Percentiles rank a stretch among this genome's conserved stretches.
phyloP scores from a whole-genome alignment of 2,113 vertebrate genomes.

The Pollachius pollachius region DNA sequence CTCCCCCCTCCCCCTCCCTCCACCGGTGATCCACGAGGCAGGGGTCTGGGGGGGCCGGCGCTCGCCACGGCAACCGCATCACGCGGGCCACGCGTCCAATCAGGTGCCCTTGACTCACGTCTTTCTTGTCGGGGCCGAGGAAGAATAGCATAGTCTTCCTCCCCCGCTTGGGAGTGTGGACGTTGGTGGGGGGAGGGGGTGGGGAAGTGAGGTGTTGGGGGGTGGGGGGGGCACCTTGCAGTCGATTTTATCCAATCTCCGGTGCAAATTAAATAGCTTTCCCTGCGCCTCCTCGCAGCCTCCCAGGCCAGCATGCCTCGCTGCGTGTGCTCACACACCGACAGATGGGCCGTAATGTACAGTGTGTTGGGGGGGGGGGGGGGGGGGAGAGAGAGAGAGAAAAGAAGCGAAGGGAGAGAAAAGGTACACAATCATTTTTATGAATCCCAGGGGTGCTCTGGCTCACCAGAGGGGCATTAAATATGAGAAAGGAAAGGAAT shows the following conservation, averaged over 20 bases:
- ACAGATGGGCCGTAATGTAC: constrained; percentile 73
- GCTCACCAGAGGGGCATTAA: constrained; percentile 57
- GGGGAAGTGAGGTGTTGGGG: no score
- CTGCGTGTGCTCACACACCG: constrained; percentile 53
- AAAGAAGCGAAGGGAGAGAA: constrained; percentile 14
- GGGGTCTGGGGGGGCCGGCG: no score
- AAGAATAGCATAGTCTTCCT: constrained; percentile 26
- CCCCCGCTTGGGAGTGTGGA: constrained; percentile 18
- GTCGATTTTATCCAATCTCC: constrained; percentile 42
- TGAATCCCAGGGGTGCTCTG: constrained; percentile 66
- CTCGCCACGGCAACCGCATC: no score
- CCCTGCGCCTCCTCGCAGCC: constrained; percentile 22
- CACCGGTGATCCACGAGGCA: no score
- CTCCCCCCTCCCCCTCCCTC: no score
- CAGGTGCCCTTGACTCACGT: constrained; percentile 41
- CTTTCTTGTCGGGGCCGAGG: constrained; percentile 24
- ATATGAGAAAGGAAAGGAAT: constrained; percentile 33
- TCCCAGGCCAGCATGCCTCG: constrained; percentile 58
- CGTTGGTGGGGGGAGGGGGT: no score
- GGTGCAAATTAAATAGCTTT: constrained; percentile 53
- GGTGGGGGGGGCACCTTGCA: constrained; percentile 38
- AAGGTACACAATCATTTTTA: constrained; percentile 70
- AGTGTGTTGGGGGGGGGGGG: constrained; percentile 45
- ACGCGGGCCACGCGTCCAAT: no score
- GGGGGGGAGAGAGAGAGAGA: background rate